phyloP scores from a whole-genome alignment of 1,140 invertebrate genomes.

The Pectinophora gossypiella region DNA sequence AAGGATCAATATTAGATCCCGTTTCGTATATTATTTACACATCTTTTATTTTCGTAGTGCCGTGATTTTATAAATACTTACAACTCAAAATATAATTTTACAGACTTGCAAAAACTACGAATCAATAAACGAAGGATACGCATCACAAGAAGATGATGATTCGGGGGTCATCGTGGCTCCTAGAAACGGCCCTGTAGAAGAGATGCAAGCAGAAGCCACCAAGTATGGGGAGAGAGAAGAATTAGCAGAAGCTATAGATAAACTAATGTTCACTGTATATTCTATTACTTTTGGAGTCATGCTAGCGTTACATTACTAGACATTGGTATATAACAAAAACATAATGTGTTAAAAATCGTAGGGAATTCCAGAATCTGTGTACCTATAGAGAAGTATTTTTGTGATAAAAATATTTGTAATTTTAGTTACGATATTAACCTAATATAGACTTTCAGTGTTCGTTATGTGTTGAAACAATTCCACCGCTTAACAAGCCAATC shows the following conservation, averaged over 20 bases:
- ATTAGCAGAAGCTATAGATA: constrained; percentile 47
- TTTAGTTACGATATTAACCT: too few relatives aligned
- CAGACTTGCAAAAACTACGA: constrained; percentile 41
- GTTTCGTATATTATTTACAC: not conserved
- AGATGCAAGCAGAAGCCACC: constrained; percentile 41
- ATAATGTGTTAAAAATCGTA: too few relatives aligned
- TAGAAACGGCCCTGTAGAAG: constrained; percentile 33
- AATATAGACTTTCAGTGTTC: too few relatives aligned
- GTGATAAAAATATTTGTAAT: too few relatives aligned
- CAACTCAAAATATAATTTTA: too few relatives aligned
- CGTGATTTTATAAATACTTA: too few relatives aligned
- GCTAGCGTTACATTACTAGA: constrained; percentile 40
- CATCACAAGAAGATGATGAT: constrained; percentile 36
- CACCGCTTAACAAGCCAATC: too few relatives aligned
- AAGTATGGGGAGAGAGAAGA: constrained; percentile 35
- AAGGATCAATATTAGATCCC: too few relatives aligned
- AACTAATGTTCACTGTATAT: constrained; percentile 44
- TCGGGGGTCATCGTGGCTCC: constrained; percentile 10
- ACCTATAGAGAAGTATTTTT: too few relatives aligned
- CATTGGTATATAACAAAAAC: too few relatives aligned
- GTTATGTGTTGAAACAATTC: too few relatives aligned
- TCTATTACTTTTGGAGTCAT: constrained; percentile 38
- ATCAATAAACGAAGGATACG: constrained; percentile 39
- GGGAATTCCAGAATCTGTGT: too few relatives aligned
- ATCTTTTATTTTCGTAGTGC: constrained; percentile 12